Conservation (phyloP, 2,888 invertebrate species). For the Eupithecia subumbrata region DNA sequence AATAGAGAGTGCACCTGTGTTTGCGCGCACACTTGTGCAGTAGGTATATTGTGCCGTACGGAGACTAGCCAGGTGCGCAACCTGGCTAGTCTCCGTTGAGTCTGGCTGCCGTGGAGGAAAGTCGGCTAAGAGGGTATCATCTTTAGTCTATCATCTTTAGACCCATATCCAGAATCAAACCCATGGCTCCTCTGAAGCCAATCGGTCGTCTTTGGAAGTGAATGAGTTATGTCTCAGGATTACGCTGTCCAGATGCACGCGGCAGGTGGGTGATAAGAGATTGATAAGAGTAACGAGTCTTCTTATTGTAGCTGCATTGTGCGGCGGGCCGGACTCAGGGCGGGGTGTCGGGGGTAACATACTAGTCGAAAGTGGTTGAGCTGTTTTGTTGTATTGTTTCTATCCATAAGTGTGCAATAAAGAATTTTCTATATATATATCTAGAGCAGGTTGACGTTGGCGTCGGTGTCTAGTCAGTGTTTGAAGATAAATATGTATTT, state of each 20-base stretch:
- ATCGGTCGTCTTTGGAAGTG: neutral
- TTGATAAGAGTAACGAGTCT: slow-evolving; percentile 6
- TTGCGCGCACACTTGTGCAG: too few species aligned
- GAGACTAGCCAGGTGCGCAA: too few species aligned
- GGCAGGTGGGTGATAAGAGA: slow-evolving; percentile 6
- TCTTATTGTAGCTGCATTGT: slow-evolving; percentile 39
- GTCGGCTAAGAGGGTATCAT: too few species aligned
- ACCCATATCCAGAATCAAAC: neutral
- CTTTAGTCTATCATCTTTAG: neutral
- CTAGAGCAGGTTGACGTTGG: neutral
- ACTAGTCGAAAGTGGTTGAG: neutral
- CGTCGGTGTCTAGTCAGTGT: too few species aligned
- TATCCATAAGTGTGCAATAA: too few species aligned
- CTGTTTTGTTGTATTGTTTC: too few species aligned
- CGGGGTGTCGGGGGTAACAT: neutral
- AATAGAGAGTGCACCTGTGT: too few species aligned
- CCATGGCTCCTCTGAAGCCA: neutral
- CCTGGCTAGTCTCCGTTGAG: too few species aligned
- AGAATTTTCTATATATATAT: too few species aligned
- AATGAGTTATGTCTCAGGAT: neutral
- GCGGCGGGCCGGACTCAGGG: slow-evolving; percentile 42
- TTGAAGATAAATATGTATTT: too few species aligned
- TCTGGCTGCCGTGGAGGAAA: too few species aligned
- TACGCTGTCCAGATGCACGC: neutral
- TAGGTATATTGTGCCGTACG: too few species aligned